phyloP scores from a whole-genome alignment of 2,797 vertebrate species.

The Scyliorhinus canicula region DNA sequence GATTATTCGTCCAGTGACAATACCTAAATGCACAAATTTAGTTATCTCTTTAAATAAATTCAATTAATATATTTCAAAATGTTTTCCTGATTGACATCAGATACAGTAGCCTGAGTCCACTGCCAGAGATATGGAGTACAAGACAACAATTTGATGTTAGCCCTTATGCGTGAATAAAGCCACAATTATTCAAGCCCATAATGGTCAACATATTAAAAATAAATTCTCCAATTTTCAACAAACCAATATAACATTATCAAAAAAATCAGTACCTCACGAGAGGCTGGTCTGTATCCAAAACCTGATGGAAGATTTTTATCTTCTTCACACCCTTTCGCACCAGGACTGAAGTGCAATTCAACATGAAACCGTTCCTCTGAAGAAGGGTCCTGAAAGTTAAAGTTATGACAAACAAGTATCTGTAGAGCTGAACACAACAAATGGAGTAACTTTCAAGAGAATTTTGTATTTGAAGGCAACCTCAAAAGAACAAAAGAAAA shows the following conservation, averaged over 20 bases:
- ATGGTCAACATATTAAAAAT: background rate
- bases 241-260: background rate
- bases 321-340: constrained; percentile 82
- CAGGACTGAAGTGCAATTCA: constrained; percentile 81
- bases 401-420: background rate
- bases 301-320: constrained; percentile 81
- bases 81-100: background rate
- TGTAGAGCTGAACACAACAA: background rate
- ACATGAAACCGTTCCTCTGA: constrained; percentile 83
- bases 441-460: background rate
- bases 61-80: background rate
- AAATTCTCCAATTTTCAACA: background rate
- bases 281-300: constrained; percentile 80
- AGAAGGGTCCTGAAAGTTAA: constrained; percentile 63
- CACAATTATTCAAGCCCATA: background rate
- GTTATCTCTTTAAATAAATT: background rate
- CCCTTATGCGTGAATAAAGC: background rate
- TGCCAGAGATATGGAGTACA: background rate
- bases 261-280: constrained; percentile 65
- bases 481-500: too few species aligned
- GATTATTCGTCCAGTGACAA: too few species aligned
- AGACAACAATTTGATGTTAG: background rate
- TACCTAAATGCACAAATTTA: background rate
- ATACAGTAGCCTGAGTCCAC: too few species aligned
- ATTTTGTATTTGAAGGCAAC: background rate